Base-by-base conservation (phyloP, 1,140 invertebrate genomes). In the Nixonia krombeini region DNA sequence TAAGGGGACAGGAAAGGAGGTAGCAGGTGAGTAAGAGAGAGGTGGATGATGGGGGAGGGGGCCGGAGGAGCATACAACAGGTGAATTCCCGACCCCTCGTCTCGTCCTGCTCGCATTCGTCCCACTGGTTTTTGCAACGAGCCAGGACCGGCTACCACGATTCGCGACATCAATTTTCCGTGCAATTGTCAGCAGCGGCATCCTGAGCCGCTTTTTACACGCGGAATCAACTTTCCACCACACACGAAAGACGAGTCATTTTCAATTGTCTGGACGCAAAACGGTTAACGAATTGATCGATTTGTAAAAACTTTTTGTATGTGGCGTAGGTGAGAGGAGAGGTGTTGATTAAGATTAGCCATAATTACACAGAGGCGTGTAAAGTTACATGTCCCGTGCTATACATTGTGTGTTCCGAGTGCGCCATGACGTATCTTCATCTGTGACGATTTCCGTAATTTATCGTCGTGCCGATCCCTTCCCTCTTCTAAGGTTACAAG, bases 71-170 rank as follows among this genome's bases (percentile, higher is more conserved):
- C 61, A 62, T 63, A 70, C 68, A 63, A 66, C 68, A 63, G 68
- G 58, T 71, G 68, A 71, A 66, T 71, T 71, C 68, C n/a, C 62
- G 68, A 62, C 66, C 68, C 62, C 49, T 63, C 62, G 15, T 71
- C 68, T 65, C 62, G 62, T 63, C 62, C 58, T 51, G 68, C 63
- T 71, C 68, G 62, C 62, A 66, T 71, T 66, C 68, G 68, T 71
- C 62, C 62, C 61, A 66, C 68, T 71, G 64, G 68, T 70, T 70
- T 70, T 70, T 70, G 68, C 47, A 13, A 4, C 51, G 40, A 59
- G 56, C 29, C 55, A 33, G 58, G 51, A 52, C 61, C 40, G 9
- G 56, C 45, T 35, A 51, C 59, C 46, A 61, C 67, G 52, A 70
- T 70, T 61, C 61, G 55, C 66, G 61, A 64, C 67, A 58, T 70